phyloP scores from a whole-genome alignment of 2,888 invertebrate genomes.

The Resseliella maxima region DNA sequence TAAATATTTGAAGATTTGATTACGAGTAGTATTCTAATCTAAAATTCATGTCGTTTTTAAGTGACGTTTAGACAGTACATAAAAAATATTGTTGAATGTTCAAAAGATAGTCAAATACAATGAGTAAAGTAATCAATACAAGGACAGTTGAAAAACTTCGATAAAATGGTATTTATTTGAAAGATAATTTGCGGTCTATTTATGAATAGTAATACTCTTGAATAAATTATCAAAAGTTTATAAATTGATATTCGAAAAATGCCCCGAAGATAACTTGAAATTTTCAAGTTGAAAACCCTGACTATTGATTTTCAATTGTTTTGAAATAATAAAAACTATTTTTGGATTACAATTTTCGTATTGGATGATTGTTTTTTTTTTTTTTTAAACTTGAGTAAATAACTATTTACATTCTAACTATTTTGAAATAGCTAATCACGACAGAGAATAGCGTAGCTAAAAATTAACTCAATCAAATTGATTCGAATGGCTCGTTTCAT shows the following conservation, averaged over 20 bases:
- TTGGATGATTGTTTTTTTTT: background rate
- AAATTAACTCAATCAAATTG: background rate
- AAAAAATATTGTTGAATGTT: background rate
- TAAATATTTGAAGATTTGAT: background rate
- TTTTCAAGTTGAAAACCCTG: too few relatives aligned
- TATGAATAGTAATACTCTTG: conserved; percentile 10
- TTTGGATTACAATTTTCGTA: background rate
- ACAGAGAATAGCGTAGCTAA: background rate
- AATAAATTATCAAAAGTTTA: conserved; percentile 10
- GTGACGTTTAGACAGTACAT: background rate
- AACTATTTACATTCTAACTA: background rate
- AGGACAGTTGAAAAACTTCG: conserved; percentile 5
- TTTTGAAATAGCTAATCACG: background rate
- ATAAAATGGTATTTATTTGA: conserved; percentile 26
- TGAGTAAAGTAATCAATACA: background rate
- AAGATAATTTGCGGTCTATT: conserved; percentile 28
- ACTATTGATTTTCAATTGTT: background rate
- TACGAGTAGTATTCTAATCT: background rate
- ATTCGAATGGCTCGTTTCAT: background rate
- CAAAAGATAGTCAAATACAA: background rate
- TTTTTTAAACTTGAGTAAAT: background rate
- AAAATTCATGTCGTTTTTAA: background rate
- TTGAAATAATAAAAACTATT: background rate
- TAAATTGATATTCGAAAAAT: background rate
- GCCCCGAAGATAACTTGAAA: background rate